These are phyloP conservation scores for Taeniopygia guttata DNA, from an alignment of 2,797 vertebrate genomes.

Conservation along the genomic window DNA sequence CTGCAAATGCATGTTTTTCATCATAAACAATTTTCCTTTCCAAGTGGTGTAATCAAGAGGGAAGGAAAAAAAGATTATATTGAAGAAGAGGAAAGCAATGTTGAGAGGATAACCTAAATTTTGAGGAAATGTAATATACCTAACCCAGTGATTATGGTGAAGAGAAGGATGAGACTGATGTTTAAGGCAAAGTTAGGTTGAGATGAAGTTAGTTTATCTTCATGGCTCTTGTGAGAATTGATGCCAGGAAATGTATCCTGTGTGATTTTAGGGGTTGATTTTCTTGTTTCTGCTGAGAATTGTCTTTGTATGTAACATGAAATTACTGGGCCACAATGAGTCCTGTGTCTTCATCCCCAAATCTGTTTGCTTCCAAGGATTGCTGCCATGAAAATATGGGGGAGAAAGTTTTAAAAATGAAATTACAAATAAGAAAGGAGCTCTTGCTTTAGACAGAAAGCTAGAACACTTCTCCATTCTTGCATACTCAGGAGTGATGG, in stretches of 20 bases:
- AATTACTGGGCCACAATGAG: neutral
- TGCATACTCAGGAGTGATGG: neutral
- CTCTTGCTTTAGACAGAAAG: neutral
- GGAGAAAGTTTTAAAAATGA: fast-evolving
- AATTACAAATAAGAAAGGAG: neutral
- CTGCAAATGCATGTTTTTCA: neutral
- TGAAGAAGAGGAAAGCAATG: neutral
- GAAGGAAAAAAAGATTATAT: neutral
- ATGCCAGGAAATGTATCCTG: neutral
- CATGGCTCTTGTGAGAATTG: neutral
- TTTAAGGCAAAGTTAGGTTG: neutral
- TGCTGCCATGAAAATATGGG: neutral
- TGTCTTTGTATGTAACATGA: neutral
- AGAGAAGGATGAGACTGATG: neutral
- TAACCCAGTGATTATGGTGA: neutral
- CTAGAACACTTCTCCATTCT: neutral
- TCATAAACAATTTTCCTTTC: neutral
- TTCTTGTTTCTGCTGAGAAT: neutral
- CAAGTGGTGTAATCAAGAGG: neutral
- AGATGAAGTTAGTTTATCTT: neutral
- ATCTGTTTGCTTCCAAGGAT: neutral
- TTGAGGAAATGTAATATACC: neutral
- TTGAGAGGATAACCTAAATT: neutral
- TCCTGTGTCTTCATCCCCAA: neutral
- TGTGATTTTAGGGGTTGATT: neutral